Base-by-base conservation (phyloP, 1,140 invertebrate species). In the Calosoma granatense region DNA sequence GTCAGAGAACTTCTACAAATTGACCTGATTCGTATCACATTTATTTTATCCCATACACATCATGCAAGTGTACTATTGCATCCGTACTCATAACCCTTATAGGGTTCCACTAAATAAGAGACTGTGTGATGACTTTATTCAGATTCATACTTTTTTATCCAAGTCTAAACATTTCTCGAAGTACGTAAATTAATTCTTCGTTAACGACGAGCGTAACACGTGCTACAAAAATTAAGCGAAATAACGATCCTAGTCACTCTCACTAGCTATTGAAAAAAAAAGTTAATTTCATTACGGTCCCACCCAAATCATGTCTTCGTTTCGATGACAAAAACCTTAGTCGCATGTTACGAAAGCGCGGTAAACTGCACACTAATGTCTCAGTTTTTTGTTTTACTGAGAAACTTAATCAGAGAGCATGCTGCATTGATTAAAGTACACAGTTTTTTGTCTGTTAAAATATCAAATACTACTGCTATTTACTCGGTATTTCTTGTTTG, bases 221-320 rank as follows among this genome's bases (percentile, higher is more conserved):
- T n/a, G 26, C 4, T 6, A 30, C 4, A 30, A 30, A 30, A 30
- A 30, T 30, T 14, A 30, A 14, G 4, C 26, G 26, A 30, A 30
- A 30, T 14, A 30, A 14, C 26, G 14, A 30, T 14, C 14, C 26
- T 6, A 30, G 26, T 30, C 26, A 30, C 26, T 30, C 14, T 30
- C 14, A 14, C 6, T 30, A 4, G 4, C 14, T 6, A 30, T 14
- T 30, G 6, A 30, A 14, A 30, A 30, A 30, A 30, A 30, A 30
- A 30, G 26, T 47, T 47, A 47, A 47, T 47, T 47, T 47, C 41
- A 47, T 9, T 9, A 47, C 6, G 41, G 41, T 47, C 17, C 41
- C 41, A 11, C 41, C 41, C 41, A 47, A 47, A 47, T 4, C 41
- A 17, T 47, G 41, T 47, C 17, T 6, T 14, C 26, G 26, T 30